Base-by-base conservation (phyloP, 2,888 invertebrate species). In the Ptychoptera albimana region DNA sequence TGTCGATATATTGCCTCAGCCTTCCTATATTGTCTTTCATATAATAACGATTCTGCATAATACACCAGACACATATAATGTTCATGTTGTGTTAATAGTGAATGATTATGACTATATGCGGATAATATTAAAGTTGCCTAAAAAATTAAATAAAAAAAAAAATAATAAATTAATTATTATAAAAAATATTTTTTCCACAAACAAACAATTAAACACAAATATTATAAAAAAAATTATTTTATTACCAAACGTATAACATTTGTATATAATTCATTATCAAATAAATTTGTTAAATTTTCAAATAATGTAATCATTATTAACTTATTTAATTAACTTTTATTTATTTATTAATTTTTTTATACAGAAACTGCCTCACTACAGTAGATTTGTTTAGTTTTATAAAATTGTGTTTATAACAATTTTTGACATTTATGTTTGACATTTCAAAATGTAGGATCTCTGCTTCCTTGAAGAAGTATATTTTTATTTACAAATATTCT, bases 241-340 rank as follows among this genome's bases (percentile, higher is more conserved):
- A 72, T 71, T 70, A 83, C 83, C 60, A 82, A 60, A 52, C 74
- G 68, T 39, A 78, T 72, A 12, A 83, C 75, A 61, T 82, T 82
- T 10, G 78, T 76, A 57, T 82, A 79, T 2, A 85, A 64, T 52
- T 79, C 74, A 52, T 78, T 74, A 46, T 82, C 79, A 56, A 76
- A 80, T 16, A 85, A 64, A 36, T 72, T 67, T 51, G 80, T 76
- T 7, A 85, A 66, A 57, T 83, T 79, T 45, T 80, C 76, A 52
- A 75, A 72, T 43, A 78, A 58, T 36, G 64, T 66, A 44, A 70
- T 69, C 70, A 77, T 77, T 62, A 62, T 69, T 50, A 44, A 23
- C 3, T 23, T 23, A 23, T 23, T 44, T 23, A 8, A n/a, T 23
- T 23, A 5, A 23, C 23, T 23, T 23, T 23, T 5, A 23, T 5